A percentile compares a stretch with the other conserved stretches of the same genome.
Conservation (phyloP, 1,140 invertebrate species). For the Bombus consobrinus region DNA sequence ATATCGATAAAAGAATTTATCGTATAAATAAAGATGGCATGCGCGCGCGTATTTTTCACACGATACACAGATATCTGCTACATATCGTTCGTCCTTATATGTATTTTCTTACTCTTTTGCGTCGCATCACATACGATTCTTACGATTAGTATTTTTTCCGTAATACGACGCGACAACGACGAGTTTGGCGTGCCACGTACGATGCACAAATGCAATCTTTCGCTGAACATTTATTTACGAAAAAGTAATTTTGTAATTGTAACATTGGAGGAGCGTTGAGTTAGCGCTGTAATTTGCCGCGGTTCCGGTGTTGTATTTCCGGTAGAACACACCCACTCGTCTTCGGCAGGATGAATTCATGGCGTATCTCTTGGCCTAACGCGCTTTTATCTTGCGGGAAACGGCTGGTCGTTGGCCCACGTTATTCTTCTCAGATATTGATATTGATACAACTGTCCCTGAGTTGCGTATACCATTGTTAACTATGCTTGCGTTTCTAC, state of each 20-base stretch:
- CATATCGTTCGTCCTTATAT: too few species aligned
- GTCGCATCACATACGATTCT: too few species aligned
- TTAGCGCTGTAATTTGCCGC: constrained; percentile 2
- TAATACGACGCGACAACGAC: too few species aligned
- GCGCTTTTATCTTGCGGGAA: constrained; percentile 73
- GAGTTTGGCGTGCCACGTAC: too few species aligned
- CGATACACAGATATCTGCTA: too few species aligned
- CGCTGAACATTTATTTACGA: not conserved
- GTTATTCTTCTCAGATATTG: constrained; percentile 49
- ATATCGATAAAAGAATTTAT: not conserved
- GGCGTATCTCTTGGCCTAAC: constrained; percentile 65
- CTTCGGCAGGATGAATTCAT: constrained; percentile 67
- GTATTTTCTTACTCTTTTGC: too few species aligned
- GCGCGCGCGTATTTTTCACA: not conserved
- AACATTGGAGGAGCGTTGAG: not conserved
- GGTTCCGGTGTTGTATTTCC: constrained; percentile 57
- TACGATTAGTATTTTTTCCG: too few species aligned
- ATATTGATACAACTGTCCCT: constrained; percentile 62
- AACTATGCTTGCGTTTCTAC: not conserved
- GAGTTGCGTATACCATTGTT: not conserved
- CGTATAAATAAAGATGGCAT: not conserved
- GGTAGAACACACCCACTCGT: constrained; percentile 66
- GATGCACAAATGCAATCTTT: too few species aligned
- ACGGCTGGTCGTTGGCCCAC: constrained; percentile 76
- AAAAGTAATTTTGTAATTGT: constrained; percentile 9